phyloP scores from a whole-genome alignment of 2,888 invertebrate genomes.

The Coecobrya sp. region DNA sequence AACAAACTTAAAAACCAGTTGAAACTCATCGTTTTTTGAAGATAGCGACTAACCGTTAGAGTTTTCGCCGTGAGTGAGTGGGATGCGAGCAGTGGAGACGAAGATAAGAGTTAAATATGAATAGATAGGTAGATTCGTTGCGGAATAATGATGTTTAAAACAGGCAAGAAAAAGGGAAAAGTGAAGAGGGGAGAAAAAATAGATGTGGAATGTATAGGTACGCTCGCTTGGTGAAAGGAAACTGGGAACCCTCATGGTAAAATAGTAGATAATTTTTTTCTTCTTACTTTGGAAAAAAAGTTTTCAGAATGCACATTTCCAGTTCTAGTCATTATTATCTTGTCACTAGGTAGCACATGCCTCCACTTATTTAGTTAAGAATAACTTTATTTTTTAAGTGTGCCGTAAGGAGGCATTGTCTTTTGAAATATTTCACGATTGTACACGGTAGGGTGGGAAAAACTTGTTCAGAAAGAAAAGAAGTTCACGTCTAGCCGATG shows the following conservation, averaged over 20 bases:
- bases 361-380: conserved; percentile 45
- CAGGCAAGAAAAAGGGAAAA: background rate
- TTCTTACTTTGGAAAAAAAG: background rate
- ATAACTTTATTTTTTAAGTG: conserved; percentile 33
- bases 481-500: background rate
- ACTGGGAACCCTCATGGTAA: background rate
- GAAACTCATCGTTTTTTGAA: conserved; percentile 29
- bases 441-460: background rate
- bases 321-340: conserved; percentile 14
- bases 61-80: conserved; percentile 12
- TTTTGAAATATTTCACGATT: conserved; percentile 13
- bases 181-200: background rate
- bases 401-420: conserved; percentile 48
- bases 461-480: background rate
- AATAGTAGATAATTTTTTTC: conserved; percentile 15
- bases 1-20: background rate
- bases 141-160: conserved; percentile 1
- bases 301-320: conserved; percentile 36
- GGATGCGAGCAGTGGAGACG: background rate
- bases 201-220: background rate
- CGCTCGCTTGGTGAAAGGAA: background rate
- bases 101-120: conserved; percentile 48
- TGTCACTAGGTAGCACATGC: background rate
- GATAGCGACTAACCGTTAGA: background rate
- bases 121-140: conserved; percentile 8